Evolutionary conservation across 2,888 invertebrate genomes (phyloP).

Genomic region (Callinectes sapidus): DNA sequence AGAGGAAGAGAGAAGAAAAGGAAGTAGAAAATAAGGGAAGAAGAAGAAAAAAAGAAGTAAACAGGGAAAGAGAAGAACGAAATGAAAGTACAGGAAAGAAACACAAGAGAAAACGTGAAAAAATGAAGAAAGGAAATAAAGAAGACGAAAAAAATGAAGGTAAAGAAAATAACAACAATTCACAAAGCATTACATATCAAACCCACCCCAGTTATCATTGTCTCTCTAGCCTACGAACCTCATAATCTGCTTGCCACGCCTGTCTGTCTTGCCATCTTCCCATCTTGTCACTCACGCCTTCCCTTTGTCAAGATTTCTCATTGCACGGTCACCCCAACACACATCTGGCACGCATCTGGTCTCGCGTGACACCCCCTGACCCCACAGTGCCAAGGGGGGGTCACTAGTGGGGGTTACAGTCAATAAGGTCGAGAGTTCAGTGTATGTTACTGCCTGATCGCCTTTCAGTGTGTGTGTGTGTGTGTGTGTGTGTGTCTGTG

Average conservation of each 20-base stretch:
- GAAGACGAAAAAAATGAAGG: background rate
- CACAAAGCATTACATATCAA: background rate
- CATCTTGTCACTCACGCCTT: background rate
- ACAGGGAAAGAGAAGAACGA: background rate
- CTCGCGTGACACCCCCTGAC: background rate
- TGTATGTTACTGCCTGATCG: background rate
- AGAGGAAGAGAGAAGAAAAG: background rate
- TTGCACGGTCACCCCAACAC: background rate
- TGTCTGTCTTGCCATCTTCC: background rate
- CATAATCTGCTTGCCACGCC: background rate
- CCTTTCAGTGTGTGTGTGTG: background rate
- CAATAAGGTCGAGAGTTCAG: background rate
- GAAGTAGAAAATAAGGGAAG: background rate
- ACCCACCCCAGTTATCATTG: background rate
- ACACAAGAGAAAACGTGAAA: no score
- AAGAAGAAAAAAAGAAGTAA: background rate
- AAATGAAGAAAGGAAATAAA: background rate
- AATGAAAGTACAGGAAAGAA: no score
- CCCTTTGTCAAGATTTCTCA: background rate
- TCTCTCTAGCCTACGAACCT: background rate
- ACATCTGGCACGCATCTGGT: constrained; percentile 16
- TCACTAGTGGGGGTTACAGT: background rate
- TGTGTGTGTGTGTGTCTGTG: constrained; percentile 6
- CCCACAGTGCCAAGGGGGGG: background rate
- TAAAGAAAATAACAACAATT: background rate